phyloP scores from a whole-genome alignment of 2,113 vertebrate species.

The Kryptolebias marmoratus region DNA sequence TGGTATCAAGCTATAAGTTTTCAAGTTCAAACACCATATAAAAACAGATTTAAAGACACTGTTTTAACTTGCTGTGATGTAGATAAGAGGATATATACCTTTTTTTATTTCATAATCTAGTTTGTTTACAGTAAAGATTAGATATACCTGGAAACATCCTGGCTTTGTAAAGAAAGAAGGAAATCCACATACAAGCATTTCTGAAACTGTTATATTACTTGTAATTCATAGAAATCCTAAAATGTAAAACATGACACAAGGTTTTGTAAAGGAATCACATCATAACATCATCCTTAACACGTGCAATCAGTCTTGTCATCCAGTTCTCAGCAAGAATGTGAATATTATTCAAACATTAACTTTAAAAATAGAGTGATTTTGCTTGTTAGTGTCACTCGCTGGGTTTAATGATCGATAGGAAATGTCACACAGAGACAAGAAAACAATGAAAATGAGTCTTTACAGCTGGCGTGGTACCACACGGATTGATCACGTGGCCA shows the following conservation, averaged over 20 bases:
- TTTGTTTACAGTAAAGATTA: neutral
- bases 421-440: conserved; percentile 21
- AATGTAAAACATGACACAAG: neutral
- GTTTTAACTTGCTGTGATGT: neutral
- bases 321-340: neutral
- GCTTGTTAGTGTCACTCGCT: conserved; percentile 23
- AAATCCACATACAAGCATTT: neutral
- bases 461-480: conserved; percentile 3
- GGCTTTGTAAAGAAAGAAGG: too few relatives aligned
- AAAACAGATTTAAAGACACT: neutral
- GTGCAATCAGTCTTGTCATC: neutral
- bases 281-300: neutral
- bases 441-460: conserved; percentile 44
- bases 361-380: neutral
- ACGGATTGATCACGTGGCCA: conserved; percentile 28
- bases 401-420: conserved; percentile 27
- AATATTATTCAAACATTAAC: neutral
- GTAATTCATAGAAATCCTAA: neutral
- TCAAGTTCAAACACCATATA: neutral
- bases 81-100: neutral
- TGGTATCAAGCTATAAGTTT: neutral
- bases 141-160: neutral
- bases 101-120: neutral
- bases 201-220: neutral
- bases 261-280: neutral